phyloP scores from a whole-genome alignment of 2,797 vertebrate species.

The Hippoglossus hippoglossus region DNA sequence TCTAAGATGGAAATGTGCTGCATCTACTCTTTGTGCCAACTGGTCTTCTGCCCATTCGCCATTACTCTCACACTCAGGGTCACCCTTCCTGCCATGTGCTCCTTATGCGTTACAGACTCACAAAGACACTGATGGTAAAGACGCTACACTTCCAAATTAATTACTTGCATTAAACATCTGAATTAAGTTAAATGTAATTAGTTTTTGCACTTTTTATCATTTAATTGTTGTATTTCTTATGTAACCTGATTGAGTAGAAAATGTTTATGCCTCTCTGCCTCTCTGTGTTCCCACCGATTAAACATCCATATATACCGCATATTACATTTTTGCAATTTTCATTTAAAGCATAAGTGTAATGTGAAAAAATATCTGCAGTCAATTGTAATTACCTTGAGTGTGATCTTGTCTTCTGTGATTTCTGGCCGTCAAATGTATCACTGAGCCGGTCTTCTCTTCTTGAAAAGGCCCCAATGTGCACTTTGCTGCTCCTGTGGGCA shows the following conservation, averaged over 20 bases:
- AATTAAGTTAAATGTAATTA: background rate
- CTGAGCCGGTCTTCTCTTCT: slow-evolving; percentile 46
- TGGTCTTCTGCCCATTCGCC: slow-evolving; percentile 28
- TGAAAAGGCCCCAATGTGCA: slow-evolving; percentile 34
- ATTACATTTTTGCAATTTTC: background rate
- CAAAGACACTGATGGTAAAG: background rate
- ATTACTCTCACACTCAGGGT: slow-evolving; percentile 56
- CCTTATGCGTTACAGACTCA: slow-evolving; percentile 17
- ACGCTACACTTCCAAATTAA: background rate
- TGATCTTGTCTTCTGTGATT: slow-evolving; percentile 35
- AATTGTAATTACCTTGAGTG: slow-evolving; percentile 60
- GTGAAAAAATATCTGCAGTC: background rate
- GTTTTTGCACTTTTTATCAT: background rate
- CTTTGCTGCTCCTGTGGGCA: slow-evolving; percentile 31
- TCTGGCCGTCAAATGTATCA: slow-evolving; percentile 42
- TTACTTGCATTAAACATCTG: background rate
- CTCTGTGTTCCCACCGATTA: background rate
- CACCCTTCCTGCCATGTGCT: slow-evolving; percentile 80
- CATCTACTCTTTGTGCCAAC: slow-evolving; percentile 10
- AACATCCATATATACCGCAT: background rate
- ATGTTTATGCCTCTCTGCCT: background rate
- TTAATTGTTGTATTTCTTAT: background rate
- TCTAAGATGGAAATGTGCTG: background rate
- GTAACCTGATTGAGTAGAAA: background rate
- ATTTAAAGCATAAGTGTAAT: background rate